A percentile compares a stretch with the other conserved stretches of the same genome.
phyloP scores from a whole-genome alignment of 2,113 vertebrate species.

The Sinocyclocheilus anophthalmus region DNA sequence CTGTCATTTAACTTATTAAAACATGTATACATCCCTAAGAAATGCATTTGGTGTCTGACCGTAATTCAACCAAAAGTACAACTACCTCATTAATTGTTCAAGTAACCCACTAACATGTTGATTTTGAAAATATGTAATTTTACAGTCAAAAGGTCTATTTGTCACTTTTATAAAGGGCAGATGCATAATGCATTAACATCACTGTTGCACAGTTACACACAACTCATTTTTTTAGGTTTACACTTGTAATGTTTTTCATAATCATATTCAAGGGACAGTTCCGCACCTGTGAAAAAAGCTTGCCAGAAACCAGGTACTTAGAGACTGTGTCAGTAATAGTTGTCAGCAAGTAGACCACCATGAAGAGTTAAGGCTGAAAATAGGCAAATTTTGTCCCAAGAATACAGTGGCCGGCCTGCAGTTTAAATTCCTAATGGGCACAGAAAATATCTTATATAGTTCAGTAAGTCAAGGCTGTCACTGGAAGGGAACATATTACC shows the following conservation, averaged over 20 bases:
- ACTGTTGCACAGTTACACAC: background rate
- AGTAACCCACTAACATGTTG: background rate
- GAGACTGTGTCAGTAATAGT: constrained; percentile 13
- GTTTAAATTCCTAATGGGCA: constrained; percentile 50
- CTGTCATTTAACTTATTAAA: background rate
- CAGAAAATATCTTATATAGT: constrained; percentile 43
- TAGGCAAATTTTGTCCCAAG: constrained; percentile 50
- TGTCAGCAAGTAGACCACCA: constrained; percentile 25
- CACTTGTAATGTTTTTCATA: background rate
- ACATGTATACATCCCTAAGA: background rate
- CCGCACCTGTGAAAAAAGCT: background rate
- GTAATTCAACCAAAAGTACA: background rate
- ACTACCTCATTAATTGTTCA: background rate
- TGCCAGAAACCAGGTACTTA: background rate
- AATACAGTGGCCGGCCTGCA: constrained; percentile 34
- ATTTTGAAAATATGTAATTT: background rate
- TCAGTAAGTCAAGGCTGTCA: constrained; percentile 42
- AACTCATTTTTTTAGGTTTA: background rate
- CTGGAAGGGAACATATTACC: constrained; percentile 51
- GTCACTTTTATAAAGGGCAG: background rate
- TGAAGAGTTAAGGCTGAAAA: constrained; percentile 52
- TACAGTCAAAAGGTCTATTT: background rate
- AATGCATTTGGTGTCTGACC: background rate
- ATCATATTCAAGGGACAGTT: background rate
- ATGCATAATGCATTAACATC: background rate